Conservation (phyloP, 2,797 vertebrate species). For the Ptychadena robeensis region DNA sequence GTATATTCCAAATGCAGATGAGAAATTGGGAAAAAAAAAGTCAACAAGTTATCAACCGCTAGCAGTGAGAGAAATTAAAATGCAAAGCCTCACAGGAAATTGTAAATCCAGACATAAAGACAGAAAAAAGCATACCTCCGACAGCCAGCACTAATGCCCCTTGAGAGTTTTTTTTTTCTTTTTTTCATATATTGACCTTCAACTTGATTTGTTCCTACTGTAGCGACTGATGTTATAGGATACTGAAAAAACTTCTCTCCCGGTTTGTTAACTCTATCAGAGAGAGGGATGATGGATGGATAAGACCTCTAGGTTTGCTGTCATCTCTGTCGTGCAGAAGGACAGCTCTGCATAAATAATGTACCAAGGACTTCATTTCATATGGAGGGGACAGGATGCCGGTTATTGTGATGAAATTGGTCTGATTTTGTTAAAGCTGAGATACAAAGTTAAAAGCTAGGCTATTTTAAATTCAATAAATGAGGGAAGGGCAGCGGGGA, state of each 20-base stretch:
- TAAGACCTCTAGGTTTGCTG: conserved; percentile 36
- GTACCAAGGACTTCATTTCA: conserved; percentile 47
- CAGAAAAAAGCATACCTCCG: conserved; percentile 39
- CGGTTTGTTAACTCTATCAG: conserved; percentile 37
- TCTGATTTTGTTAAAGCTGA: conserved; percentile 13
- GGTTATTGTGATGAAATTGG: conserved; percentile 37
- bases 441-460: conserved; percentile 16
- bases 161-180: background rate
- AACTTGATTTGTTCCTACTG: conserved; percentile 34
- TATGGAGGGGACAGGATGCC: conserved; percentile 28
- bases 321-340: conserved; percentile 32
- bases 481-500: conserved; percentile 28
- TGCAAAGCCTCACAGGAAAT: conserved; percentile 51
- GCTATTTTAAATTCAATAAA: conserved; percentile 17
- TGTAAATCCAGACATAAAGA: conserved; percentile 53
- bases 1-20: conserved; percentile 54
- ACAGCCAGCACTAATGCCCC: conserved; percentile 40
- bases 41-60: conserved; percentile 51
- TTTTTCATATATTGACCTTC: conserved; percentile 42
- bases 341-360: conserved; percentile 41
- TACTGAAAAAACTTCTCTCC: conserved; percentile 22
- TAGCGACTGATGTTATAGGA: conserved; percentile 41
- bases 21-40: conserved; percentile 29
- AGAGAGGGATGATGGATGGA: conserved; percentile 39
- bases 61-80: conserved; percentile 42